Evolutionary conservation across 1,140 invertebrate species (phyloP), one percentile per base, ranked within the genome.

Genomic region (Trissolcus basalis): DNA sequence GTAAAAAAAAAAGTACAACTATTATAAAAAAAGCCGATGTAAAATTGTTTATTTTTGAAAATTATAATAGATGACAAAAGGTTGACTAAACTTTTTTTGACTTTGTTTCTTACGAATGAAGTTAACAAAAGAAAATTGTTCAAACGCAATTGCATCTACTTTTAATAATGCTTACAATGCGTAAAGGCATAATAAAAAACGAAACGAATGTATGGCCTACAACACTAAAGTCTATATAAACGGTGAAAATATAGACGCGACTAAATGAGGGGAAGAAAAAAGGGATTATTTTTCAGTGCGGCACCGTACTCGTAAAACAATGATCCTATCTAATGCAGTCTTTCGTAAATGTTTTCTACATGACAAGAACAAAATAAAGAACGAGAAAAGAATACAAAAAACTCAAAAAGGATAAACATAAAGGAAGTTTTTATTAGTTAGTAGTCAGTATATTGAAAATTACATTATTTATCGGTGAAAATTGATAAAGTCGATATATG

Each of bases 371-470:
- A 27, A 27, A 27, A 27, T 6, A 27, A 27, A 27, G 19, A 27
- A 27, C 19, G 19, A 27, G 19, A 27, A 27, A 27, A 27, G 19
- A 27, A 27, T 27, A 27, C 19, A 27, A 41, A 6, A 72, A 70
- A 60, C 41, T 61, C 77, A 69, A 80, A n/a, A 81, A 59, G 50
- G 69, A 50, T 81, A 81, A 80, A 81, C 50, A 73, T 72, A 13
- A 79, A 86, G 85, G 80, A 77, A 82, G 81, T 82, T 77, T 82
- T 84, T 84, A 80, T 69, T 85, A 86, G 83, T 67, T 84, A 82
- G 73, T 87, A 87, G 84, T 83, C 84, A 85, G 81, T 81, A 81
- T 87, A 86, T 81, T 12, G 78, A 77, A 85, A 64, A 83, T 77
- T 81, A 78, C 85, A 83, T 82, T 83, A 86, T 85, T 83, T 82